A percentile compares a stretch with the other conserved stretches of the same genome.
Conservation (phyloP, 2,888 invertebrate species). For the Argyresthia albistria region DNA sequence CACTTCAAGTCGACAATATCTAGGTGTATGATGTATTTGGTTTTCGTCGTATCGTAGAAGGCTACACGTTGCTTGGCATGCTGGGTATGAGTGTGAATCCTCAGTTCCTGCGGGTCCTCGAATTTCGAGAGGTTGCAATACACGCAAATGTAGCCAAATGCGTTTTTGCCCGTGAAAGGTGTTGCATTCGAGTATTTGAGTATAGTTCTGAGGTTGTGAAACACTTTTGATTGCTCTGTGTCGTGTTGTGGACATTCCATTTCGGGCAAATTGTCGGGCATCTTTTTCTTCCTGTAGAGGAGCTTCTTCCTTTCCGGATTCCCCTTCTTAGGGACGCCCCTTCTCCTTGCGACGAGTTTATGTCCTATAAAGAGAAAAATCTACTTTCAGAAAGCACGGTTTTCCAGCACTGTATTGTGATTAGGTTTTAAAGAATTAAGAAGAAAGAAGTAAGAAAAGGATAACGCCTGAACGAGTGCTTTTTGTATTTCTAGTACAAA, state of each 20-base stretch:
- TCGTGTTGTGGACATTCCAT: no score
- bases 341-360: no score
- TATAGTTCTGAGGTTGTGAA: slow-evolving; percentile 41
- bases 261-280: no score
- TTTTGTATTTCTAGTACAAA: no score
- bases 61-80: slow-evolving; percentile 49
- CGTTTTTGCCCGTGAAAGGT: slow-evolving; percentile 56
- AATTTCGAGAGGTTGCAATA: slow-evolving; percentile 43
- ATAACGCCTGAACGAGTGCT: no score
- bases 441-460: no score
- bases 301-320: no score
- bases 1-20: slow-evolving; percentile 2
- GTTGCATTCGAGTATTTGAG: slow-evolving; percentile 55
- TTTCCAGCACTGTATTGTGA: no score
- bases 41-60: slow-evolving; percentile 40
- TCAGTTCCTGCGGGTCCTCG: slow-evolving; percentile 38
- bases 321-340: background rate
- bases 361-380: background rate
- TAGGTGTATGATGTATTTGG: background rate
- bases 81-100: slow-evolving; percentile 41
- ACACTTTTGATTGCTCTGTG: background rate
- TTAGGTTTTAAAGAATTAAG: no score
- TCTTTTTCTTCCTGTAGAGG: no score
- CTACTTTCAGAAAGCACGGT: background rate
- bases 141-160: slow-evolving; percentile 57